Evolutionary conservation across 2,113 vertebrate genomes (phyloP), one percentile per base, ranked within the genome.

Genomic region (Urocitellus parryii): DNA sequence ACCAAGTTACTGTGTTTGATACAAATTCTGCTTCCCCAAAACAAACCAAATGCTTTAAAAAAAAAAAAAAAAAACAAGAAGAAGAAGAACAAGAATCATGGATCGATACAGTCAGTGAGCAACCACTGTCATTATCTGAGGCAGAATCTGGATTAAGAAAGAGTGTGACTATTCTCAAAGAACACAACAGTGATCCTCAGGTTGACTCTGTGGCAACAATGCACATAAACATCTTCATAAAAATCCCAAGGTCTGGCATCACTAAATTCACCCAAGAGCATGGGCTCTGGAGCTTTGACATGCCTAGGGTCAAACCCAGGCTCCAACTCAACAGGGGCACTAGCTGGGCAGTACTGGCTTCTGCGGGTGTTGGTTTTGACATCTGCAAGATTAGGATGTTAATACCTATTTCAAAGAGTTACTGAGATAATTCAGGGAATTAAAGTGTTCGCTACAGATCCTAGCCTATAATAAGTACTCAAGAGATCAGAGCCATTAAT

Each of bases 121-220:
- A 83, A 68, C 22, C 34, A 58, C 65, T 45, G 77, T 84, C 83
- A 45, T 63, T 56, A 92, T 24, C 14, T 24, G 39, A 80, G 72
- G 72, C 58, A 83, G 84, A 89, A 61, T 88, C 79, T 77, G 42
- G 63, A 93, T 91, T 78, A 96, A 73, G 72, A 77, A 51, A 51
- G 48, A 51, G 48, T 20, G 12, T 82, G 42, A 48, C 65, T 61
- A 96, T 70, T 78, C 83, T 91, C 72, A 90, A 80, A 63, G 90
- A 91, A 88, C 22, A 56, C 4, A 88, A 84, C 51, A 61, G 45
- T 18, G 53, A 91, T 45, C 63, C 83, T 94, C 68, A 37, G 18
- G 17, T 79, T 89, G 87, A 88, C 13, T 73, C 45, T n/a, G 58
- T 18, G 65, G 39, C 5, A 32, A 79, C 39, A 34, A 76, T 4